phyloP scores from a whole-genome alignment of 1,140 invertebrate genomes.

The Formica exsecta region DNA sequence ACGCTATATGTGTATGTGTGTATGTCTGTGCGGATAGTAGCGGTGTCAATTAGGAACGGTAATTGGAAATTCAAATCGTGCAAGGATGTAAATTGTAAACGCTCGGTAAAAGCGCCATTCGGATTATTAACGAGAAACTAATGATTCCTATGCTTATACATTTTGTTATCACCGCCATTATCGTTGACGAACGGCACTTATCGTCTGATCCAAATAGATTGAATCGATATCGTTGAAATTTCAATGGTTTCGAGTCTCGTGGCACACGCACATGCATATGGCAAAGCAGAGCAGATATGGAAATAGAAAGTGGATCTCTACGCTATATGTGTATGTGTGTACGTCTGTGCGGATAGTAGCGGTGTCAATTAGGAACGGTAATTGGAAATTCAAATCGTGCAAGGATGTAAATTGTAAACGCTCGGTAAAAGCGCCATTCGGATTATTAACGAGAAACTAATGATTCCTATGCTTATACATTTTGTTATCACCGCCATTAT shows the following conservation, averaged over 20 bases:
- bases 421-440: no score
- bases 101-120: no score
- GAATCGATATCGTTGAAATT: background rate
- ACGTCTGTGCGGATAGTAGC: background rate
- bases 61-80: slow-evolving; percentile 55
- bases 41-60: slow-evolving; percentile 53
- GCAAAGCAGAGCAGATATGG: slow-evolving; percentile 20
- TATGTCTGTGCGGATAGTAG: background rate
- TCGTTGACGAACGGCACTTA: background rate
- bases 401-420: background rate
- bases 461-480: background rate
- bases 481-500: background rate
- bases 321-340: background rate
- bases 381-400: slow-evolving; percentile 52
- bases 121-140: slow-evolving; percentile 26
- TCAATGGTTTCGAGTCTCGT: no score
- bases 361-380: slow-evolving; percentile 56
- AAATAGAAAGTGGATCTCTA: slow-evolving; percentile 22
- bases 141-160: background rate
- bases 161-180: background rate
- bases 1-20: background rate
- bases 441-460: slow-evolving; percentile 29
- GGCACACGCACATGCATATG: slow-evolving; percentile 1
- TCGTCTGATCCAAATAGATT: background rate
- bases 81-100: background rate